Base-by-base conservation (phyloP, 2,888 invertebrate genomes). In the Apeira syringaria region DNA sequence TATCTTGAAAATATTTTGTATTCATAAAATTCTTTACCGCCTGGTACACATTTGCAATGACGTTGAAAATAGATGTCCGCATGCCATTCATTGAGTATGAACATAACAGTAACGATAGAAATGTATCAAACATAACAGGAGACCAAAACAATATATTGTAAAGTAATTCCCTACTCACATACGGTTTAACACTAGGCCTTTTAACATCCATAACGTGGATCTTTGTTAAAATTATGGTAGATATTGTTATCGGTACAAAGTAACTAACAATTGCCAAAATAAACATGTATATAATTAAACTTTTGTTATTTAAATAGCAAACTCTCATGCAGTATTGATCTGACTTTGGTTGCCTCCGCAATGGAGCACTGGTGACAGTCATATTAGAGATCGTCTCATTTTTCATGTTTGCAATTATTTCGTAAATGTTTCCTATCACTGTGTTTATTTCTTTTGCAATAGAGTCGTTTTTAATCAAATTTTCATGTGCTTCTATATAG, bases 61-160 rank as follows among this genome's bases (percentile, higher is more conserved):
- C 64, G 59, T 80, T 83, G 9, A 90, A 77, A 39, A 88, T 55
- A 1, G 84, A 80, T 12, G 82, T 78, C 42, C 77, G 70, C 48
- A 68, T 68, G 1, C 79, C 74, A 42, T 79, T 70, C 68, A 74
- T 81, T 1, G 76, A 60, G 45, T 81, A 85, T 0, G 85, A 74
- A 64, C 90, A 90, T 24, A 85, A 47, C 30, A 84, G 61, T 6
- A 87, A 52, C 0, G 88, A 83, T 3, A 90, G 41, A 58, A 86
- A 79, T 18, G 82, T 82, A 47, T 90, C 87, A 59, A 90, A 80
- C 78, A 88, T 81, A 0, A 85, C 80, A 0, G 89, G 89, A 9
- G 80, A 82, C 90, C 90, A 90, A 56, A 90, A 86, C 7, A 89
- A 55, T 27, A 89, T 63, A 42, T 84, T 89, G 35, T 84, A 89